phyloP scores from a whole-genome alignment of 2,888 invertebrate genomes.

The Yponomeuta evonymella region DNA sequence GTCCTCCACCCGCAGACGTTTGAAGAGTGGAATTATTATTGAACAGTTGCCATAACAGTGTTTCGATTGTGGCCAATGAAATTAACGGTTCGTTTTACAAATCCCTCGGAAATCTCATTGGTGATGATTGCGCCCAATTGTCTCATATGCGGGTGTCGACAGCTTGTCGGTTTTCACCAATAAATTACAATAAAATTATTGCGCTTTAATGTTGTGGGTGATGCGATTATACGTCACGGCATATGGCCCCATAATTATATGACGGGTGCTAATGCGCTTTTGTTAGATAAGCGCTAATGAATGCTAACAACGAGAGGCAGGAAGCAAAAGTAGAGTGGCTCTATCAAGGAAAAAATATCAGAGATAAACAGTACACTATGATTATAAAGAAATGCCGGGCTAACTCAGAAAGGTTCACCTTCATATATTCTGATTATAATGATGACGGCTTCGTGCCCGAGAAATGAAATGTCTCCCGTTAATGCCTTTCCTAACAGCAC shows the following conservation, averaged over 20 bases:
- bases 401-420: neutral
- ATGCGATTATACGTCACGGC: conserved; percentile 43
- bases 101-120: conserved; percentile 66
- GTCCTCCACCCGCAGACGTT: conserved; percentile 48
- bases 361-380: neutral
- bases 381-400: neutral
- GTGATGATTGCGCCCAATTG: conserved; percentile 73
- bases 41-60: conserved; percentile 68
- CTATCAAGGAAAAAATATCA: neutral
- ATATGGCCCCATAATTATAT: conserved; percentile 24
- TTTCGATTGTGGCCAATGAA: conserved; percentile 71
- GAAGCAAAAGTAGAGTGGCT: neutral
- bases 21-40: conserved; percentile 57
- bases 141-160: conserved; percentile 68
- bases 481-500: conserved; percentile 46
- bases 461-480: conserved; percentile 61
- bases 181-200: conserved; percentile 64
- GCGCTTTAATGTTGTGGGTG: conserved; percentile 36
- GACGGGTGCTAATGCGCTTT: conserved; percentile 12
- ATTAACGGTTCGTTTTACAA: conserved; percentile 48
- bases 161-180: conserved; percentile 63
- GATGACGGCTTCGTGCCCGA: conserved; percentile 60
- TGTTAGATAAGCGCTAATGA: conserved; percentile 1
- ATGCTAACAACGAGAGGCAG: neutral
- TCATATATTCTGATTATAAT: conserved; percentile 22